Percentiles rank a stretch among this genome's conserved stretches.
Evolutionary conservation across 2,113 vertebrate genomes (phyloP).

Genomic region (Calyptommatus sinebrachiatus): DNA sequence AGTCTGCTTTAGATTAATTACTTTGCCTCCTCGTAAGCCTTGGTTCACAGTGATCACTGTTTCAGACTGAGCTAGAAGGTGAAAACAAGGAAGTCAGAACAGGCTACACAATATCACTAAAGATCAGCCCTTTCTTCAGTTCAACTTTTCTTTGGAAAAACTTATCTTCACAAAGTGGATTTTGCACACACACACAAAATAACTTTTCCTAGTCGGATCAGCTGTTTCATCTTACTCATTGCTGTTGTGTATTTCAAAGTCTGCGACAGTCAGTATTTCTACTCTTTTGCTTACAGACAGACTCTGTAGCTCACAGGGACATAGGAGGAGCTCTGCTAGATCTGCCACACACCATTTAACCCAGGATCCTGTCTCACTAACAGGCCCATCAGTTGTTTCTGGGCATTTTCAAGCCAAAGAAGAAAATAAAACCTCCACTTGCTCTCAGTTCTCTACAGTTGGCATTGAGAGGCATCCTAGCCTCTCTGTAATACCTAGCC

Average conservation of each 20-base stretch:
- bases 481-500: no score
- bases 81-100: conserved; percentile 1
- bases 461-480: no score
- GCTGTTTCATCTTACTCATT: background rate
- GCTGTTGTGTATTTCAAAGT: background rate
- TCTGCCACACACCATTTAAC: no score
- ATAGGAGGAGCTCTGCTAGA: no score
- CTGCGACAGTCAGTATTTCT: no score
- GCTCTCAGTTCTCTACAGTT: no score
- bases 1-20: conserved; percentile 62
- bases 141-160: background rate
- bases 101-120: background rate
- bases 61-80: conserved; percentile 59
- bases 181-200: background rate
- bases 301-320: background rate
- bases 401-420: no score
- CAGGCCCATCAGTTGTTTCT: no score
- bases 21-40: conserved; percentile 60
- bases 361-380: no score
- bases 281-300: no score
- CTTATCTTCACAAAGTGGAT: background rate
- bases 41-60: conserved; percentile 66
- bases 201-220: background rate
- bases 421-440: no score
- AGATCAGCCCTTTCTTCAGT: background rate